Percentiles rank a stretch among this genome's conserved stretches.
phyloP scores from a whole-genome alignment of 2,113 vertebrate species.

The Dicrurus megarhynchus region DNA sequence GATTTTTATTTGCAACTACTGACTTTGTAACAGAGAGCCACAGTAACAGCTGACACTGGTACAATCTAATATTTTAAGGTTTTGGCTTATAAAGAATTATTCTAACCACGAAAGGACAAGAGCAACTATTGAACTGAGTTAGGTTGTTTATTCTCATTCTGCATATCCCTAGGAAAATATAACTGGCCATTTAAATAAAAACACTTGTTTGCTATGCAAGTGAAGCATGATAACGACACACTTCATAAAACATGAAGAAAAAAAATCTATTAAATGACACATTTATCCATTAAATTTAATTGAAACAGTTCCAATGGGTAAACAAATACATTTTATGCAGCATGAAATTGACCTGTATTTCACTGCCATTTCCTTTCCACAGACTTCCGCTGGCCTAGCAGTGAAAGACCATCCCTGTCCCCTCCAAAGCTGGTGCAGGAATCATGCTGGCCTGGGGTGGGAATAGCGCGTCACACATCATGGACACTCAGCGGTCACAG shows the following conservation, averaged over 20 bases:
- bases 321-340: neutral
- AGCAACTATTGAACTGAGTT: neutral
- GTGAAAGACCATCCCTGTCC: fast-evolving
- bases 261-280: neutral
- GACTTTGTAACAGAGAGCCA: neutral
- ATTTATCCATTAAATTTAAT: neutral
- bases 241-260: neutral
- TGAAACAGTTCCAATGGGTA: neutral
- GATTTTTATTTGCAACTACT: neutral
- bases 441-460: neutral
- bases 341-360: neutral
- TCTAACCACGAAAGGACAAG: neutral
- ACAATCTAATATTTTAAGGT: neutral
- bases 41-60: neutral
- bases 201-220: neutral
- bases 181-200: neutral
- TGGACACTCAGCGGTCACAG: neutral
- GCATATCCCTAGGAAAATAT: neutral
- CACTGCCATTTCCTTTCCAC: neutral
- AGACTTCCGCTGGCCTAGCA: neutral
- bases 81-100: neutral
- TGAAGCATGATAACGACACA: neutral
- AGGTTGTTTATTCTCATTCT: neutral
- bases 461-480: fast-evolving
- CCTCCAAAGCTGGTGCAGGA: neutral